phyloP scores from a whole-genome alignment of 2,888 invertebrate genomes.

The Drosophila neonasuta region DNA sequence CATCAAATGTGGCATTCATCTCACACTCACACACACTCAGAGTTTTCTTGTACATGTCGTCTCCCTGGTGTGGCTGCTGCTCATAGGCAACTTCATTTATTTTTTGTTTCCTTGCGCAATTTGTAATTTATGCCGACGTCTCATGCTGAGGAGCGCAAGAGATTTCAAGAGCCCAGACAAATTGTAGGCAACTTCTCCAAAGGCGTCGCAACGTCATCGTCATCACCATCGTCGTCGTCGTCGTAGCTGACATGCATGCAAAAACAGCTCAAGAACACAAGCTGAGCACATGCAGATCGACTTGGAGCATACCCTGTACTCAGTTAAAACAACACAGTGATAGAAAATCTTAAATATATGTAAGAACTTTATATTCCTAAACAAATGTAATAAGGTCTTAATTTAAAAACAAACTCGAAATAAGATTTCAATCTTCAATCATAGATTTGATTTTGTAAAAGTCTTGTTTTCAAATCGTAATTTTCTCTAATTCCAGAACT shows the following conservation, averaged over 20 bases:
- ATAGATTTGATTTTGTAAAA: too few relatives aligned
- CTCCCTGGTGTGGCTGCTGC: conserved; percentile 11
- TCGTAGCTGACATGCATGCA: conserved; percentile 53
- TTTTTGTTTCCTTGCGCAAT: conserved; percentile 52
- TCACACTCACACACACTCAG: conserved; percentile 19
- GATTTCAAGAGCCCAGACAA: conserved; percentile 68
- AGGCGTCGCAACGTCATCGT: conserved; percentile 41
- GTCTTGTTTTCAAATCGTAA: too few relatives aligned
- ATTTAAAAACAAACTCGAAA: too few relatives aligned
- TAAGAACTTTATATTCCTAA: too few relatives aligned
- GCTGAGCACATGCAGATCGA: neutral
- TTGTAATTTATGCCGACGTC: conserved; percentile 72
- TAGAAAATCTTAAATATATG: too few relatives aligned
- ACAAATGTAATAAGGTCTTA: too few relatives aligned
- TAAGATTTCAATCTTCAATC: too few relatives aligned
- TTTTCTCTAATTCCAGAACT: too few relatives aligned
- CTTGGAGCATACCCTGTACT: conserved; percentile 22
- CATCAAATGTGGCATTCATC: conserved; percentile 63
- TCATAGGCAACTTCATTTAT: conserved; percentile 56
- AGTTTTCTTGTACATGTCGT: conserved; percentile 9
- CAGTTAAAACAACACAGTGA: too few relatives aligned
- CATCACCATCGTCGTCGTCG: conserved; percentile 39
- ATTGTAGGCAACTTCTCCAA: conserved; percentile 52
- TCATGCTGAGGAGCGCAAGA: conserved; percentile 41
- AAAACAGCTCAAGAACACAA: conserved; percentile 24